These are phyloP conservation scores for Heteromormyrus szaboi DNA, from an alignment of 2,797 vertebrate species.

Conservation along the genomic window DNA sequence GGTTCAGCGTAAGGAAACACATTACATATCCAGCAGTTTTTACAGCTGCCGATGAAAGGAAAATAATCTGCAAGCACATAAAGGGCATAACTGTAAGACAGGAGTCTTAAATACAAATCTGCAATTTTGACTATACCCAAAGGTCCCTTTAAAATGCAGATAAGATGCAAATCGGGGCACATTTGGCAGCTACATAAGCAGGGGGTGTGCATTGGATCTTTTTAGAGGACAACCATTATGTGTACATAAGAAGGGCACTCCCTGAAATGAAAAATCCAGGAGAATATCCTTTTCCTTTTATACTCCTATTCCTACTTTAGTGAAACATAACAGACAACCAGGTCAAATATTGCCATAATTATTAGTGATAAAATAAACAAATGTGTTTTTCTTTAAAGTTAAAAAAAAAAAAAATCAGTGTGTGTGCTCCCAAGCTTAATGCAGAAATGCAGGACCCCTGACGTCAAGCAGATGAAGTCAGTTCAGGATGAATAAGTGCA, in stretches of 20 bases:
- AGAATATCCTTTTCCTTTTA: background rate
- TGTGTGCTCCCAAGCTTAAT: background rate
- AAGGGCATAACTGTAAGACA: background rate
- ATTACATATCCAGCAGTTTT: background rate
- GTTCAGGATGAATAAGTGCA: background rate
- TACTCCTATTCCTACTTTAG: background rate
- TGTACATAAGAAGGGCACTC: background rate
- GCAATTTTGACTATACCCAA: background rate
- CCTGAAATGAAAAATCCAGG: background rate
- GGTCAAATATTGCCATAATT: background rate
- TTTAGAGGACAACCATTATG: background rate
- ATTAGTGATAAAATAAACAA: constrained; percentile 12
- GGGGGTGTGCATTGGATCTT: background rate
- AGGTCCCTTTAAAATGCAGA: constrained; percentile 15
- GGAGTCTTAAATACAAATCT: constrained; percentile 12
- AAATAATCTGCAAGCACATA: background rate
- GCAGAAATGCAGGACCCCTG: background rate
- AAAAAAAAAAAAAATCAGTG: background rate
- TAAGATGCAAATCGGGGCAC: constrained; percentile 16
- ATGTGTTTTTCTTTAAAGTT: background rate
- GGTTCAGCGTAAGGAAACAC: background rate
- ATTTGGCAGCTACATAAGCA: background rate
- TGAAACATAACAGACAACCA: background rate
- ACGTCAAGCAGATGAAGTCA: background rate
- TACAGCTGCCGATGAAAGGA: background rate